Evolutionary conservation across 2,888 invertebrate species (phyloP), one percentile per base, ranked within the genome.

Genomic region (Lymantria dispar): DNA sequence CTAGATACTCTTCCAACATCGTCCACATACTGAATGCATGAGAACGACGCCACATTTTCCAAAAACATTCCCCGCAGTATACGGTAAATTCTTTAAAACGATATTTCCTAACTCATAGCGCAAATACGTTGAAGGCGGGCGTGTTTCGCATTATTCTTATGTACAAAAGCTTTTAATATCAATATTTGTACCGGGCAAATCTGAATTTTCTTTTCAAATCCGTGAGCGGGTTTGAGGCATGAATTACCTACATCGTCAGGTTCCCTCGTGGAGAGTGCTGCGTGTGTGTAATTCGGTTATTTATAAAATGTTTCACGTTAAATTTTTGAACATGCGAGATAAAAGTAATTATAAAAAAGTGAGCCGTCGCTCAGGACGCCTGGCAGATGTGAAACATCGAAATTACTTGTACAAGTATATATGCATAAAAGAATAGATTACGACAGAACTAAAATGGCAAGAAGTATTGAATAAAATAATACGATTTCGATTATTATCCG

Each of bases 91-190:
- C 48, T 52, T 14, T 51, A 42, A 43, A 58, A 48, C 40, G 47
- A 52, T 60, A 60, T 52, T 48, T 42, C 36, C 54, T 56, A 58
- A 52, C 52, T 54, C 56, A 43, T 45, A 48, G 53, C 59, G 42
- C 31, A 48, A 51, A 51, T 43, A 51, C 51, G 38, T 39, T 57
- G 40, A 42, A 61, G 61, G 54, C 48, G 33, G 33, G 57, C 57
- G 30, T 57, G 44, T 56, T 68, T 60, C 42, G 53, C 63, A 58
- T 61, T 59, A 60, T 59, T 68, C 57, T 58, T 58, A 47, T 52
- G 51, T 63, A 56, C 58, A 57, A 63, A n/a, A 64, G 58, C 60
- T 60, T 67, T 67, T 67, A 57, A 68, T 67, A 56, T 52, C 61
- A 67, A 62, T 68, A 64, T 67, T 58, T 62, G 54, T 62, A 57